Percentiles rank a stretch among this genome's conserved stretches.
Conservation (phyloP, 2,888 invertebrate genomes). For the Caenorhabditis sp. region DNA sequence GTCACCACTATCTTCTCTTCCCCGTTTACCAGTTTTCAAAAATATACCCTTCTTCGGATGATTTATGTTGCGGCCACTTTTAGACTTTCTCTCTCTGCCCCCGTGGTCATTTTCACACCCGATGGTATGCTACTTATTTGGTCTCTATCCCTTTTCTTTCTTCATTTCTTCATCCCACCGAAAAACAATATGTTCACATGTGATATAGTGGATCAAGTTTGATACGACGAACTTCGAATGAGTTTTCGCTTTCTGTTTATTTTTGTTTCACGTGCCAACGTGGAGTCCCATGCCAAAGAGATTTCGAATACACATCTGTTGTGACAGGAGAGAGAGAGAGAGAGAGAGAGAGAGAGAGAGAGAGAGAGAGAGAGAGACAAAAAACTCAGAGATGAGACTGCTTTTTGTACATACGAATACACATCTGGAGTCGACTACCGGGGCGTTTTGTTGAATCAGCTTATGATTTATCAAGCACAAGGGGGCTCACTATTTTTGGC, state of each 20-base stretch:
- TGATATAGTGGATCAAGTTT: slow-evolving; percentile 38
- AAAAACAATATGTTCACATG: slow-evolving; percentile 33
- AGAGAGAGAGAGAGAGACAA: background rate
- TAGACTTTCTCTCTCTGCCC: slow-evolving; percentile 18
- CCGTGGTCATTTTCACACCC: slow-evolving; percentile 49
- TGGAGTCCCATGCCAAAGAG: slow-evolving; percentile 43
- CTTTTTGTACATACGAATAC: slow-evolving; percentile 30
- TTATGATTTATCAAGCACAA: slow-evolving; percentile 28
- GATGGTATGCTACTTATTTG: slow-evolving; percentile 14
- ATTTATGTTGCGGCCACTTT: slow-evolving; percentile 45
- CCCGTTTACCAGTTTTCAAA: slow-evolving; percentile 44
- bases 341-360: too few species aligned
- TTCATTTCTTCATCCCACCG: background rate
- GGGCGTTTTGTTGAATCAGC: slow-evolving; percentile 49
- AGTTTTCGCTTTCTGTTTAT: slow-evolving; percentile 36
- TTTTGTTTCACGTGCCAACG: slow-evolving; percentile 46
- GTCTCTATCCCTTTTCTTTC: background rate
- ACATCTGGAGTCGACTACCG: slow-evolving; percentile 43
- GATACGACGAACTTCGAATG: slow-evolving; percentile 30
- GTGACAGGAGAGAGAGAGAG: slow-evolving; percentile 13
- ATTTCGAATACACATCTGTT: slow-evolving; percentile 53
- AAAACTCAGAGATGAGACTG: background rate
- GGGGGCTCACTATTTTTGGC: slow-evolving; percentile 15
- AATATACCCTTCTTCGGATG: slow-evolving; percentile 30
- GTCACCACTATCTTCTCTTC: slow-evolving; percentile 12